phyloP scores from a whole-genome alignment of 37 sponge, comb jelly and placozoan genomes.

The Halichondria panicea region DNA sequence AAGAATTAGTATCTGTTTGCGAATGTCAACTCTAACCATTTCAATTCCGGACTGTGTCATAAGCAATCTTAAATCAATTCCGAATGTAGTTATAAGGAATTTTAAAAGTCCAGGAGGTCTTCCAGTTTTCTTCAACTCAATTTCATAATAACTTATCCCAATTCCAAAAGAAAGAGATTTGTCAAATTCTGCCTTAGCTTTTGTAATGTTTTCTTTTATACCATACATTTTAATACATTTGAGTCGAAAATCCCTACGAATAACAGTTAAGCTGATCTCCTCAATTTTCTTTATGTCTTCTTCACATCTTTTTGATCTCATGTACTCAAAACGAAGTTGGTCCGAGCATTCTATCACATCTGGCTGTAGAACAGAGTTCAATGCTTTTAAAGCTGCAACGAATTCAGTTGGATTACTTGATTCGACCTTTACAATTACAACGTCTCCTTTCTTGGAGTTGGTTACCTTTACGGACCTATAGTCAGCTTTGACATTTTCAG shows the following conservation, averaged over 20 bases:
- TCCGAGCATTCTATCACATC: slow-evolving; percentile 11
- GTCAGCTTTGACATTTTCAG: too few species aligned
- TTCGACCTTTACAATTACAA: too few species aligned
- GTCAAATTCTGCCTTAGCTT: slow-evolving; percentile 21
- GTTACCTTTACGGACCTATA: too few species aligned
- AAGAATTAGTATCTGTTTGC: slow-evolving; percentile 38
- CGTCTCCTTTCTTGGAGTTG: too few species aligned
- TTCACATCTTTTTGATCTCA: background rate
- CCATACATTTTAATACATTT: slow-evolving; percentile 58
- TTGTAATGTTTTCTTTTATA: slow-evolving; percentile 1
- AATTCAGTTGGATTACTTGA: too few species aligned
- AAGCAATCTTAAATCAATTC: slow-evolving; percentile 18
- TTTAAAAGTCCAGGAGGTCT: slow-evolving; percentile 70
- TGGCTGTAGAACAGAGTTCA: slow-evolving; percentile 30
- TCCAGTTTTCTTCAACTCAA: slow-evolving; percentile 21
- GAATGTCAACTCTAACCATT: slow-evolving; percentile 23
- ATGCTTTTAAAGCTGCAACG: too few species aligned
- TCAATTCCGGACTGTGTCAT: slow-evolving; percentile 19
- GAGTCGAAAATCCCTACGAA: background rate
- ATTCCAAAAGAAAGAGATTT: background rate
- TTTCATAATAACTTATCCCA: background rate
- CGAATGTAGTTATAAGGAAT: slow-evolving; percentile 46
- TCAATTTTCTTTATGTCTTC: slow-evolving; percentile 15
- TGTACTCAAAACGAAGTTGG: slow-evolving; percentile 14
- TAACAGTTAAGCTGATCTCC: slow-evolving; percentile 12